Conservation (phyloP, 1,140 invertebrate species). For the Condylostylus longicornis region DNA sequence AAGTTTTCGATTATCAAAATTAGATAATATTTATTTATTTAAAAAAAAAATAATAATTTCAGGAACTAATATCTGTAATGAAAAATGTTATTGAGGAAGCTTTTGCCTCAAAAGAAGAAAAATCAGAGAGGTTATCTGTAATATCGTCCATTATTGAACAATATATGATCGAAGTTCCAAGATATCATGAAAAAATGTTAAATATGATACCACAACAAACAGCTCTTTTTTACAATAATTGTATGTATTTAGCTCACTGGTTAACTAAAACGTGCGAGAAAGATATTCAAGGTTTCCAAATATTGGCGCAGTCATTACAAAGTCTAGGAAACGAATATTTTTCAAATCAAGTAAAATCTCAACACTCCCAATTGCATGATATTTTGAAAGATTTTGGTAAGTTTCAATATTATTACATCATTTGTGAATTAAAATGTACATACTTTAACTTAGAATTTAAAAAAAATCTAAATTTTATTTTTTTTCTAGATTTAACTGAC, state of each 20-base stretch:
- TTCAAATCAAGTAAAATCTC: slow-evolving; percentile 53
- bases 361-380: slow-evolving; percentile 53
- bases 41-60: slow-evolving; percentile 9
- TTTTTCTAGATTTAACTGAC: slow-evolving; percentile 41
- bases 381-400: slow-evolving; percentile 55
- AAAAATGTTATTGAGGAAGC: slow-evolving; percentile 59
- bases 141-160: slow-evolving; percentile 57
- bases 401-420: slow-evolving; percentile 2
- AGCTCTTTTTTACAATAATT: slow-evolving; percentile 89
- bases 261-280: slow-evolving; percentile 24
- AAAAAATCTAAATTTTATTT: slow-evolving; percentile 1
- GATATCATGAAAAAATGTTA: slow-evolving; percentile 61
- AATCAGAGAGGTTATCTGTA: slow-evolving; percentile 45
- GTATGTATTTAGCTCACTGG: slow-evolving; percentile 68
- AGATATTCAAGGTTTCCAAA: slow-evolving; percentile 24
- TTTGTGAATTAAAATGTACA: neutral
- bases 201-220: slow-evolving; percentile 67
- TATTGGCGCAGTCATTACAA: slow-evolving; percentile 38
- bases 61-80: slow-evolving; percentile 53
- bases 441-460: neutral
- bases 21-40: neutral
- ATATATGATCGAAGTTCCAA: slow-evolving; percentile 60
- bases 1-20: neutral
- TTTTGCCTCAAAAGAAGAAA: slow-evolving; percentile 40
- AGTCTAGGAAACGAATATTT: slow-evolving; percentile 51